Evolutionary conservation across 2,888 invertebrate species (phyloP).

Genomic region (Folsomia candida): DNA sequence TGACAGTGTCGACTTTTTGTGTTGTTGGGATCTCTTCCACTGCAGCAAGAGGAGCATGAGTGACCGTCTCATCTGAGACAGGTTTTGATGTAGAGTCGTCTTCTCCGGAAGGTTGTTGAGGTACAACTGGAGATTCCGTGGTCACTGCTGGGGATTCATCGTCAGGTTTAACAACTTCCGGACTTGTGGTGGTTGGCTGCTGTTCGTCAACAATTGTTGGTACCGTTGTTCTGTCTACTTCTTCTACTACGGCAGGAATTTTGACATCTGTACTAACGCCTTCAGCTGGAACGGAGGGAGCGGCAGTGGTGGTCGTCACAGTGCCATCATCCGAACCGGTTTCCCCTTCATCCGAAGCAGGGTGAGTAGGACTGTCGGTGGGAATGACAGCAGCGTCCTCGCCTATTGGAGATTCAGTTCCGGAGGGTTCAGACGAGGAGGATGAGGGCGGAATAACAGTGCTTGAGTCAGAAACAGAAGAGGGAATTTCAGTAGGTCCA

Average conservation of each 20-base stretch:
- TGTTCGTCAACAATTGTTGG: background rate
- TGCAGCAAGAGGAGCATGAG: no score
- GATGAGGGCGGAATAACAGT: background rate
- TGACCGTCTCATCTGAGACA: background rate
- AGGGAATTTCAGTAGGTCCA: background rate
- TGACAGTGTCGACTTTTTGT: slow-evolving; percentile 20
- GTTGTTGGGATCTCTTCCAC: slow-evolving; percentile 18
- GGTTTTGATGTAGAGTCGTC: slow-evolving; percentile 8
- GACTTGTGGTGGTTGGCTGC: background rate
- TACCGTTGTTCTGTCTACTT: slow-evolving; percentile 4
- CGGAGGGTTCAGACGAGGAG: background rate
- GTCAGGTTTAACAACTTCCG: background rate
- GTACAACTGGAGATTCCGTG: no score
- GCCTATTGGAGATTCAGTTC: no score
- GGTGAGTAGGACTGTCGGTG: background rate
- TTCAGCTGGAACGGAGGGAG: background rate
- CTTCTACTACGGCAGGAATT: background rate
- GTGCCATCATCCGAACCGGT: background rate
- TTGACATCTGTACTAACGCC: background rate
- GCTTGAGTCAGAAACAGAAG: background rate
- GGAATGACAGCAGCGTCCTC: background rate
- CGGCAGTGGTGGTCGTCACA: no score
- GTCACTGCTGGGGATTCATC: slow-evolving; percentile 6
- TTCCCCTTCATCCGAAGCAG: background rate
- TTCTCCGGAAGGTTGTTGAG: no score